Conservation (phyloP, 2,888 invertebrate genomes). For the Hesperia comma region DNA sequence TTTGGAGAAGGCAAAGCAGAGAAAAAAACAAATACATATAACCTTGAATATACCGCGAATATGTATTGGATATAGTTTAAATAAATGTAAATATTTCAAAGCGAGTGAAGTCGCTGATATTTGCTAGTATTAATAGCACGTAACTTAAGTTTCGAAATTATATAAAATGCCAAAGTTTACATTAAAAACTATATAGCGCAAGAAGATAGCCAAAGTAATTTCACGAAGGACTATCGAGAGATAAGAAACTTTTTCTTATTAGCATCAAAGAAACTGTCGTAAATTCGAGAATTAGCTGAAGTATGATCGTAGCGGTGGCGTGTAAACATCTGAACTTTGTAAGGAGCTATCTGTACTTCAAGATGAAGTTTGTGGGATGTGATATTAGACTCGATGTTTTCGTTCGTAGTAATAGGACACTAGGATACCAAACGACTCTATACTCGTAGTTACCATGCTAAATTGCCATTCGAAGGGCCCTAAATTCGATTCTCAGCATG, state of each 20-base stretch:
- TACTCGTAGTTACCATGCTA: too few species aligned
- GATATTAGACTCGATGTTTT: slow-evolving; percentile 42
- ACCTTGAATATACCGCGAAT: too few species aligned
- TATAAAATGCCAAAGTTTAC: neutral
- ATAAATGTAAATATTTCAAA: too few species aligned
- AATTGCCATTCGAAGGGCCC: too few species aligned
- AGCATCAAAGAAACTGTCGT: slow-evolving; percentile 70
- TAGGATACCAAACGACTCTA: neutral
- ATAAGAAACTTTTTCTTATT: slow-evolving; percentile 71
- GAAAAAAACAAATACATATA: too few species aligned
- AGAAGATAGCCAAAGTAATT: slow-evolving; percentile 52
- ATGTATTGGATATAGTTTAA: too few species aligned
- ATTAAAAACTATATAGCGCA: slow-evolving; percentile 13
- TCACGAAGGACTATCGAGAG: slow-evolving; percentile 58
- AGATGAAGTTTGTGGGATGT: slow-evolving; percentile 47
- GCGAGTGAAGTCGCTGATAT: too few species aligned
- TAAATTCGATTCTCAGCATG: too few species aligned
- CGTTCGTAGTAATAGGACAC: neutral
- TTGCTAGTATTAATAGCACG: too few species aligned
- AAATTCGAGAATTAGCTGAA: slow-evolving; percentile 76
- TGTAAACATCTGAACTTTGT: slow-evolving; percentile 75
- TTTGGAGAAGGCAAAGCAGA: too few species aligned
- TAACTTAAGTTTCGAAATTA: neutral
- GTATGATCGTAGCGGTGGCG: slow-evolving; percentile 65
- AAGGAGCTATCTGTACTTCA: slow-evolving; percentile 53